Conservation (phyloP, 2,888 invertebrate genomes). For the Rhorus exstirpatorius region DNA sequence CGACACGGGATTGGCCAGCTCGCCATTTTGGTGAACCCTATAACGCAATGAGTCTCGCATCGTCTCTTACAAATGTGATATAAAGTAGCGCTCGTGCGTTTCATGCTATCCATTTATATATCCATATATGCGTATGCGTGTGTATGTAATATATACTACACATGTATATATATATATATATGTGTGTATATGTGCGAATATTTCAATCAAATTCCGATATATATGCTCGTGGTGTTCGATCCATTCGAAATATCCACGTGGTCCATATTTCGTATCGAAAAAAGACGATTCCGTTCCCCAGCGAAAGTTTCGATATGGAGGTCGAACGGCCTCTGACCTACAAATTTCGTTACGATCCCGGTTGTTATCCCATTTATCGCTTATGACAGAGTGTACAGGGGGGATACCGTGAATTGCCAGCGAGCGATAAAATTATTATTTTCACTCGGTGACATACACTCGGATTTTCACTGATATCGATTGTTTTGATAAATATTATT, state of each 20-base stretch:
- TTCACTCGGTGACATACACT: conserved; percentile 15
- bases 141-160: too few relatives aligned
- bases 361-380: conserved; percentile 30
- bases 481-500: conserved; percentile 47
- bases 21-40: conserved; percentile 84
- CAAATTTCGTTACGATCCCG: conserved; percentile 43
- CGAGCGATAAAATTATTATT: conserved; percentile 54
- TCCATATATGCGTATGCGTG: too few relatives aligned
- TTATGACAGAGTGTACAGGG: not conserved
- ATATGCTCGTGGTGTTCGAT: conserved; percentile 4
- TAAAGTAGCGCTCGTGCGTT: conserved; percentile 19
- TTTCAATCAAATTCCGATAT: conserved; percentile 43
- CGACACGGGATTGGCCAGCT: conserved; percentile 77
- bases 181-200: not conserved
- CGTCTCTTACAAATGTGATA: conserved; percentile 52
- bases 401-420: conserved; percentile 4
- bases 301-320: conserved; percentile 44
- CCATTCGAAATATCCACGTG: conserved; percentile 40
- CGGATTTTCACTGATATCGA: conserved; percentile 15
- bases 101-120: not conserved
- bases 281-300: conserved; percentile 33
- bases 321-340: conserved; percentile 47
- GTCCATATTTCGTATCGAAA: conserved; percentile 52
- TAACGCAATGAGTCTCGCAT: conserved; percentile 59
- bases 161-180: not conserved